Evolutionary conservation across 2,888 invertebrate species (phyloP), one percentile per base, ranked within the genome.

Genomic region (Elysia crispata): DNA sequence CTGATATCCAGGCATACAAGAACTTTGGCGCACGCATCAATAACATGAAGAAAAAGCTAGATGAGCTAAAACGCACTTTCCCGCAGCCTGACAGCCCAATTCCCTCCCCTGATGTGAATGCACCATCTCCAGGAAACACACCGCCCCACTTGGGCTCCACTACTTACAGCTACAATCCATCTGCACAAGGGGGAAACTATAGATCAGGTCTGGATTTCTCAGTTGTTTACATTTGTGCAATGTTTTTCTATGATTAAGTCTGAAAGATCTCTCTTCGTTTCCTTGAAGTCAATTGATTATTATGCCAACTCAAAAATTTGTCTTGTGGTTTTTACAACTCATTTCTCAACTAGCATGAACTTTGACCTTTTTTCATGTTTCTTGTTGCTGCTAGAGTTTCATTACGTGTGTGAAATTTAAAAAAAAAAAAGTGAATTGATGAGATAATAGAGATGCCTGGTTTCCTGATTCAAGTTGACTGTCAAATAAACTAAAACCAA

Each of bases 1-100:
- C n/a, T n/a, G n/a, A n/a, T n/a, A n/a, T 30, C 86, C 90, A 98
- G 97, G 98, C 98, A 1, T 98, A 98, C 91, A 96, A 96, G 92
- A 97, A 96, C 91, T 98, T 98, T 93, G 97, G 97, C 0, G 95
- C 95, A 20, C 94, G 97, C 81, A 97, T 98, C 0, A 95, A 96
- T 88, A 95, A 95, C 76, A 94, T 98, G 73, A 96, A 97, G 91
- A 95, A 95, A 77, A 97, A 96, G 90, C 92, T 98, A 28, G 96
- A 96, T 86, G 97, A 97, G 87, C 93, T 96, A 81, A 94, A 95
- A 85, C 94, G 95, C 25, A 95, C 94, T 11, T 92, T 98, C 79
- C 92, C 93, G n/a, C 94, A 94, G 0, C 91, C 92, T 0, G 92
- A 87, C 0, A 94, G 94, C 90, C 95, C 95, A 0, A 93, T 95